Percentiles rank a stretch among this genome's conserved stretches.
Conservation (phyloP, 2,888 invertebrate genomes). For the Beris chalybata region DNA sequence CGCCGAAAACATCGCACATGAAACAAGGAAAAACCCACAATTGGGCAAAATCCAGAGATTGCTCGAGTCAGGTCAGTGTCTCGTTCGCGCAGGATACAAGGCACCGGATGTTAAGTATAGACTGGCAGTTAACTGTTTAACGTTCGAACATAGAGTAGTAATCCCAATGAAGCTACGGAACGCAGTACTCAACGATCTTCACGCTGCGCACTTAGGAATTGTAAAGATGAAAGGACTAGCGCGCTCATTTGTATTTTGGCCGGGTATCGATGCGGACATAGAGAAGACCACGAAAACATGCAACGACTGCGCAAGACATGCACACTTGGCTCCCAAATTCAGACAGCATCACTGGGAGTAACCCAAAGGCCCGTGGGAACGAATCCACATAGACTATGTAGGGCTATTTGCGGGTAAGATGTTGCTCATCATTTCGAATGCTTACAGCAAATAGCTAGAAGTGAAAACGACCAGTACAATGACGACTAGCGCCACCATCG, state of each 20-base stretch:
- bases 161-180: neutral
- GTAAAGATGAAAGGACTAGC: constrained; percentile 17
- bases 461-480: constrained; percentile 42
- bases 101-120: constrained; percentile 8
- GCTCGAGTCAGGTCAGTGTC: constrained; percentile 23
- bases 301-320: neutral
- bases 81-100: neutral
- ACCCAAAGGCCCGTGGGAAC: constrained; percentile 40
- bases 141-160: constrained; percentile 12
- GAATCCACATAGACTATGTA: constrained; percentile 54
- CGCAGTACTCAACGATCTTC: constrained; percentile 11
- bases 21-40: constrained; percentile 33
- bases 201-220: constrained; percentile 14
- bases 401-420: constrained; percentile 48
- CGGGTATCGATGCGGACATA: constrained; percentile 9
- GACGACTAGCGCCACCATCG: constrained; percentile 36
- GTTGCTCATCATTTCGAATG: constrained; percentile 50
- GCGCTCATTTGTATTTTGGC: constrained; percentile 18
- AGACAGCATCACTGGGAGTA: constrained; percentile 40
- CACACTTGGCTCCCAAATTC: constrained; percentile 11
- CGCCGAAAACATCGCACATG: constrained; percentile 29
- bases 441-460: constrained; percentile 54
- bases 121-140: neutral
- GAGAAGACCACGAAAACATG: constrained; percentile 3
- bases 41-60: constrained; percentile 34